Evolutionary conservation across 2,888 invertebrate species (phyloP), one percentile per base, ranked within the genome.

Genomic region (Molorchus minor): DNA sequence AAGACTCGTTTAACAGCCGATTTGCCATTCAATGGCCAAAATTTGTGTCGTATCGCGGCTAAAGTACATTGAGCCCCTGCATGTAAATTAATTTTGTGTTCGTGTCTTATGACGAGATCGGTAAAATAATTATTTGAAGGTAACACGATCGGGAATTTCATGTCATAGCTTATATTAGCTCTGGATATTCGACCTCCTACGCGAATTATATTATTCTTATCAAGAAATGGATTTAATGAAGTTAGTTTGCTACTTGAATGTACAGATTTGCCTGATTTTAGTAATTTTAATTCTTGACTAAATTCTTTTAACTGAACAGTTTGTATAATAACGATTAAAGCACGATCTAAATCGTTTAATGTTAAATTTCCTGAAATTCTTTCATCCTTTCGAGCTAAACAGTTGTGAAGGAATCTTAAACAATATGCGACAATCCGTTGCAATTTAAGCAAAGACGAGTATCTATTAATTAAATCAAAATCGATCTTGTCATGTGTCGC

Each of bases 111-210:
- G 10, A 44, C 25, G 15, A 44, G 13, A 7, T 44, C 7, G 2
- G 29, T 25, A 21, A 44, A 7, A 2, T 25, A 5, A 47, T 61
- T 51, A 10, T 53, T 52, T 3, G 17, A n/a, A 1, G 52, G 52
- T 15, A 61, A 36, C n/a, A 62, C 30, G 0, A 58, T 43, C 1
- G 54, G 61, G 19, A 47, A 33, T 38, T 61, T 61, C 1, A 17
- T 10, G 25, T 25, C 41, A 20, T 44, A 58, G 15, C 2, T 5
- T 33, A 61, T 19, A 46, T 21, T 43, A 2, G 54, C 15, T 12
- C 58, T 54, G 13, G 29, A 13, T 15, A 58, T 12, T 30, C 61
- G 15, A n/a, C 61, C 61, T 3, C 61, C 61, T 30, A 57, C 57
- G 1, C 61, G 36, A 29, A 60, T 1, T 13, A 56, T 17, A 5